Evolutionary conservation across 2,797 vertebrate species (phyloP).

Genomic region (Cuniculus paca): DNA sequence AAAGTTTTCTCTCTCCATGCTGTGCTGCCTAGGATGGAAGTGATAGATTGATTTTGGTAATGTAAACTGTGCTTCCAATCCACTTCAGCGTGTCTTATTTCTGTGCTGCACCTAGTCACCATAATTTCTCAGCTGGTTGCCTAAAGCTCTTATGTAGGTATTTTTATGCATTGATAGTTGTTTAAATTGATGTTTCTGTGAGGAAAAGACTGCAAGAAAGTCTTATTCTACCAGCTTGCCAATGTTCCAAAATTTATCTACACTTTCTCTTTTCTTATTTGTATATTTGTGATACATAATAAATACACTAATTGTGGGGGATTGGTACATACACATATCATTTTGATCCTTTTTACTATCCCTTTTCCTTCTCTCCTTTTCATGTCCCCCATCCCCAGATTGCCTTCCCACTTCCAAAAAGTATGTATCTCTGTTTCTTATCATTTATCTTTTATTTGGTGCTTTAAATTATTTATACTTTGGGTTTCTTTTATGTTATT

Average conservation of each 20-base stretch:
- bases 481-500: neutral
- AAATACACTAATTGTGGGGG: neutral
- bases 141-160: neutral
- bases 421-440: neutral
- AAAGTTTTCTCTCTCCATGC: neutral
- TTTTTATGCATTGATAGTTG: neutral
- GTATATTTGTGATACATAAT: neutral
- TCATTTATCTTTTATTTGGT: neutral
- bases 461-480: neutral
- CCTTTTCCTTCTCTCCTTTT: neutral
- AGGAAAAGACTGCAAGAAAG: neutral
- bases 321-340: neutral
- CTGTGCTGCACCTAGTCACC: neutral
- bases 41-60: neutral
- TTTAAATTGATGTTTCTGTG: neutral
- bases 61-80: neutral
- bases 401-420: neutral
- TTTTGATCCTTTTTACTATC: neutral
- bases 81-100: neutral
- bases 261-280: neutral
- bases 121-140: neutral
- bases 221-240: neutral
- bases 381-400: neutral
- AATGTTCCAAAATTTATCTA: neutral
- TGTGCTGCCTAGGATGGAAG: neutral